phyloP scores from a whole-genome alignment of 2,888 invertebrate genomes.

The Drosophila leonis region DNA sequence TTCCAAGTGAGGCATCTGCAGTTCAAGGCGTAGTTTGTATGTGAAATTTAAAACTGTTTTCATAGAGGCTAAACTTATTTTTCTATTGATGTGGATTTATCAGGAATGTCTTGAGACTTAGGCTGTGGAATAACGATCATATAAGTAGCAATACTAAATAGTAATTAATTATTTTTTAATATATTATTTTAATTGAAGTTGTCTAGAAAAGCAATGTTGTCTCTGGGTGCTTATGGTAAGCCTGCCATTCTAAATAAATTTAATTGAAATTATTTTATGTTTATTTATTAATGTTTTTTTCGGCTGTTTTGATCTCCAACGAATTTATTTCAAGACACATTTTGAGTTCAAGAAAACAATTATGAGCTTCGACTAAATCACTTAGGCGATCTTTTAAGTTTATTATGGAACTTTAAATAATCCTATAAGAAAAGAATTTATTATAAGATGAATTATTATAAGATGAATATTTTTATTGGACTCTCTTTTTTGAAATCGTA shows the following conservation, averaged over 20 bases:
- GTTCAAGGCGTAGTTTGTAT: conserved; percentile 6
- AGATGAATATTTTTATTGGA: background rate
- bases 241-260: background rate
- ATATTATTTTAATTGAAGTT: no score
- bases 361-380: background rate
- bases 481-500: background rate
- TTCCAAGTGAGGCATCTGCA: conserved; percentile 3
- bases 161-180: no score
- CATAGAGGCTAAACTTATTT: background rate
- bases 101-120: background rate
- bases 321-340: background rate
- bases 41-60: background rate
- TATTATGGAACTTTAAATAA: background rate
- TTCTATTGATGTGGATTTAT: background rate
- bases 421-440: background rate
- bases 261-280: background rate
- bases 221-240: background rate
- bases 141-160: background rate
- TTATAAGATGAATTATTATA: no score
- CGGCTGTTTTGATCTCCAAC: no score
- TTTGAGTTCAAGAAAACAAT: background rate
- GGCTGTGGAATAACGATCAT: background rate
- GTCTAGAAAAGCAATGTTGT: no score
- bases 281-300: no score
- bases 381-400: no score